phyloP scores from a whole-genome alignment of 2,888 invertebrate genomes.

The Orthosia gracilis region DNA sequence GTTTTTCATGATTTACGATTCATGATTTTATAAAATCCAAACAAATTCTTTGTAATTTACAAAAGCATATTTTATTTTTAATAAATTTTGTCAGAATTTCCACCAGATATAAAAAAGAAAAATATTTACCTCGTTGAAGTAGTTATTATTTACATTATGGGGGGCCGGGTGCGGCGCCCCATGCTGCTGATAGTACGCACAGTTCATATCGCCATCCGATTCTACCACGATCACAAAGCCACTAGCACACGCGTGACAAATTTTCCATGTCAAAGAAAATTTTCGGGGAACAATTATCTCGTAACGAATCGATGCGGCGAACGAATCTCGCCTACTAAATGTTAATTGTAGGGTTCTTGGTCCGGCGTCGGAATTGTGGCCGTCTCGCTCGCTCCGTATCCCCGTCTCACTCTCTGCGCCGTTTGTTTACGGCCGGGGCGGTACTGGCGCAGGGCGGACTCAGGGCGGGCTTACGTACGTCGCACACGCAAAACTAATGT shows the following conservation, averaged over 20 bases:
- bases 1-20: background rate
- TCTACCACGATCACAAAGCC: constrained; percentile 69
- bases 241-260: constrained; percentile 76
- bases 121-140: constrained; percentile 87
- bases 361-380: constrained; percentile 72
- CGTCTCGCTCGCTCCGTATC: constrained; percentile 77
- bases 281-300: constrained; percentile 87
- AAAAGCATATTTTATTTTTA: too few relatives aligned
- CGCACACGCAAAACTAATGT: constrained; percentile 84
- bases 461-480: constrained; percentile 83
- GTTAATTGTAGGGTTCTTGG: constrained; percentile 88
- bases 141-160: constrained; percentile 86
- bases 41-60: background rate
- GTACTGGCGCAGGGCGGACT: constrained; percentile 84
- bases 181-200: constrained; percentile 89
- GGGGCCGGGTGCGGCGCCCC: constrained; percentile 86
- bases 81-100: background rate
- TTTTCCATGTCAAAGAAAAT: constrained; percentile 85
- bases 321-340: constrained; percentile 89
- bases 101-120: constrained; percentile 23
- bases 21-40: background rate
- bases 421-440: constrained; percentile 73
- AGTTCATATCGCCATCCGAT: constrained; percentile 87
- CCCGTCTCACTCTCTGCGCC: constrained; percentile 76
- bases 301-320: constrained; percentile 91